Percentiles rank a stretch among this genome's conserved stretches.
phyloP scores from a whole-genome alignment of 2,888 invertebrate species.

The Molanna angustata region DNA sequence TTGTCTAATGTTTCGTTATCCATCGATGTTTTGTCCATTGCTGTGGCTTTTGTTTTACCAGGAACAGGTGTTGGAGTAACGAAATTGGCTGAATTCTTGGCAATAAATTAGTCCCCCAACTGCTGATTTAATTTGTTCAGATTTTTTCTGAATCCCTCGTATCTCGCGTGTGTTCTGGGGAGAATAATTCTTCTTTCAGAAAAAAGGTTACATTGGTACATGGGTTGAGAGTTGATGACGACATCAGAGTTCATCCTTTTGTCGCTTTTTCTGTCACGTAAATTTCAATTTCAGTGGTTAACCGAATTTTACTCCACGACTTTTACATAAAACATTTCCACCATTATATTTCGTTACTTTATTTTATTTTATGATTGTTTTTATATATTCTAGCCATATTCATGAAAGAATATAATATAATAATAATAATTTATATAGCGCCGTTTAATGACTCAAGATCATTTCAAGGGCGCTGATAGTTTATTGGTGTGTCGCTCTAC shows the following conservation, averaged over 20 bases:
- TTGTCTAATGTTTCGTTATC: no score
- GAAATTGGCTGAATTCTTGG: constrained; percentile 7
- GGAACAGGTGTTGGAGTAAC: no score
- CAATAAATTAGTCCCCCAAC: constrained; percentile 26
- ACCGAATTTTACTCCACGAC: neutral
- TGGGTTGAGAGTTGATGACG: constrained; percentile 28
- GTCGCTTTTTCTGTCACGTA: constrained; percentile 1
- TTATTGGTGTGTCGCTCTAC: no score
- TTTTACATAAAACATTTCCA: constrained; percentile 1
- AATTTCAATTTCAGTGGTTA: constrained; percentile 18
- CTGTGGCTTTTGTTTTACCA: no score
- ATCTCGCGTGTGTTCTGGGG: constrained; percentile 16
- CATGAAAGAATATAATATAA: no score
- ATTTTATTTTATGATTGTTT: no score
- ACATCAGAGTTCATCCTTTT: constrained; percentile 30
- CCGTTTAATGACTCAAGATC: no score
- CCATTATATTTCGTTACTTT: no score
- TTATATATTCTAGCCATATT: no score
- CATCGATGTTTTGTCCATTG: no score
- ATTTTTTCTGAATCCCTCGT: constrained; percentile 28
- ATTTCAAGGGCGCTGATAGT: no score
- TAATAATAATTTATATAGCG: no score
- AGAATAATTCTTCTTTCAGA: constrained; percentile 27
- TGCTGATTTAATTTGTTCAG: constrained; percentile 33
- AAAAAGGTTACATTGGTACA: constrained; percentile 28